These are phyloP conservation scores for Morpho deidamia DNA, from an alignment of 2,888 invertebrate genomes.

Conservation along the genomic window DNA sequence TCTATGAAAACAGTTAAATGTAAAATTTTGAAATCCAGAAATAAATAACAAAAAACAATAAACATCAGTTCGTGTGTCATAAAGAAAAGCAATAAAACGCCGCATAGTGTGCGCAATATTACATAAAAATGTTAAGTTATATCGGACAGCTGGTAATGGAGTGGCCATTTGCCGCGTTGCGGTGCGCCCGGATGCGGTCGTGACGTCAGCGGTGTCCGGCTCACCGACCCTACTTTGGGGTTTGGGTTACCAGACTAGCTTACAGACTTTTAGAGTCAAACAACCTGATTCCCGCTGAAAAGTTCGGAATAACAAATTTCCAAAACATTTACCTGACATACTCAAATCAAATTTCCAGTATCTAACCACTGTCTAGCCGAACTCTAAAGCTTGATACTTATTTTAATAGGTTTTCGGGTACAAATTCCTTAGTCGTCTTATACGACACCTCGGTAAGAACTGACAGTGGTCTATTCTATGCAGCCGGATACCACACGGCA, in stretches of 20 bases:
- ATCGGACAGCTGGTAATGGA: constrained; percentile 31
- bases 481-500: too few species aligned
- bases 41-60: too few species aligned
- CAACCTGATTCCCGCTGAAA: neutral
- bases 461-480: too few species aligned
- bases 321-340: too few species aligned
- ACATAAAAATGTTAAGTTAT: constrained; percentile 23
- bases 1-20: too few species aligned
- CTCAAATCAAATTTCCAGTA: too few species aligned
- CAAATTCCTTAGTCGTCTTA: too few species aligned
- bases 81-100: neutral
- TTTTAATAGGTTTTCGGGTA: too few species aligned
- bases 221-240: constrained; percentile 6
- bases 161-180: constrained; percentile 50
- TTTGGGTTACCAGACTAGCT: neutral
- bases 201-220: constrained; percentile 50
- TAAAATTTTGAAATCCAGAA: too few species aligned
- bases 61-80: neutral
- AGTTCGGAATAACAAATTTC: neutral
- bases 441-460: too few species aligned
- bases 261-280: neutral
- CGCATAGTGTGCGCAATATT: constrained; percentile 16
- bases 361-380: too few species aligned
- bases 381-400: too few species aligned
- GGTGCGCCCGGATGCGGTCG: constrained; percentile 46